Conservation (phyloP, 2,113 vertebrate genomes). For the Equus quagga region DNA sequence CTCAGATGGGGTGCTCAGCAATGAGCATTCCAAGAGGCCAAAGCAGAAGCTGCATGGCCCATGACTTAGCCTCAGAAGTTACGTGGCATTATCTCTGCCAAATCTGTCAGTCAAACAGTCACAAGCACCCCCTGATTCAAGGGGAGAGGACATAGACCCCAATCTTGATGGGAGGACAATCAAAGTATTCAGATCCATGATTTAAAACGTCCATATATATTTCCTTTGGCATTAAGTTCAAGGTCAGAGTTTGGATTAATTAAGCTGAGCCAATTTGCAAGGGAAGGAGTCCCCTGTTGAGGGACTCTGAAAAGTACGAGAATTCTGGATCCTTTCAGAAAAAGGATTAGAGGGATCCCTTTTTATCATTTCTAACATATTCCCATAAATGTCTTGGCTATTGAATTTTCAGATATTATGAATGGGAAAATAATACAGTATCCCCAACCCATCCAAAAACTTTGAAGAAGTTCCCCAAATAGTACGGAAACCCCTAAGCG, state of each 20-base stretch:
- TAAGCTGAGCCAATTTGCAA: background rate
- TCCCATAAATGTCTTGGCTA: background rate
- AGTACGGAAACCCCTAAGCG: background rate
- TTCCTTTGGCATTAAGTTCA: background rate
- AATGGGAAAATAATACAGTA: background rate
- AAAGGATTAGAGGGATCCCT: background rate
- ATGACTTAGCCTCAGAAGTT: background rate
- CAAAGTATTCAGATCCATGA: background rate
- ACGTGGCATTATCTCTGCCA: background rate
- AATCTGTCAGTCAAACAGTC: background rate
- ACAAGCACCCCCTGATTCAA: background rate
- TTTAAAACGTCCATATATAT: background rate
- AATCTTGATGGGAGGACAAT: background rate
- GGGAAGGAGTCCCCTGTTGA: background rate
- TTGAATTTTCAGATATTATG: background rate
- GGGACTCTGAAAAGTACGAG: background rate
- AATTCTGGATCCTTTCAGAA: background rate
- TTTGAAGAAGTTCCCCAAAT: background rate
- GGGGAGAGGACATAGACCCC: rapidly evolving
- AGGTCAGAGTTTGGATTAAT: background rate
- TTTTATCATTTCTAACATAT: background rate
- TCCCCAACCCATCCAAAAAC: background rate
- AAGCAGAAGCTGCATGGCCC: background rate
- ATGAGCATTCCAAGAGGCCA: background rate
- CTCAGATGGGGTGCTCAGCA: background rate